These are phyloP conservation scores for Chesias legatella DNA, from an alignment of 2,888 invertebrate species.

Conservation along the genomic window DNA sequence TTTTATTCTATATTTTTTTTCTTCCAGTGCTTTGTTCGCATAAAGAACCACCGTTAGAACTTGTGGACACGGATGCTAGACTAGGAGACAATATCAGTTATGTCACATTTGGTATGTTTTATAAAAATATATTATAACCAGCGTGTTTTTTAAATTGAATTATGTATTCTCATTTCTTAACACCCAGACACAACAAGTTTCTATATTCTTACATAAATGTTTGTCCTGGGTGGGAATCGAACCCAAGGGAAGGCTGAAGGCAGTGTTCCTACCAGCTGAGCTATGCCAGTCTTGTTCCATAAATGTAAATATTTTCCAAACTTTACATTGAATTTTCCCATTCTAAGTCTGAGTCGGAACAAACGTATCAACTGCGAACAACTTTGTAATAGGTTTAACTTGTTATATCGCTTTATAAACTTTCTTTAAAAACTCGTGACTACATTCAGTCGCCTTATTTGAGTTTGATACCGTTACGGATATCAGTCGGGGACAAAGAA, in stretches of 20 bases:
- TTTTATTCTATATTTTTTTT: slow-evolving; percentile 17
- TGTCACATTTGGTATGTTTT: slow-evolving; percentile 94
- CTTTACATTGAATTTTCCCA: too few relatives aligned
- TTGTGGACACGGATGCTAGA: slow-evolving; percentile 95
- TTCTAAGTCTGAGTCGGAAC: not conserved
- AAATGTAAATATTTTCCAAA: too few relatives aligned
- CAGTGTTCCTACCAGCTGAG: too few relatives aligned
- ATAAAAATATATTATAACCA: not conserved
- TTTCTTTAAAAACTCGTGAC: slow-evolving; percentile 9
- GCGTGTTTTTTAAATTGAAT: too few relatives aligned
- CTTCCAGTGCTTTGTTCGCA: slow-evolving; percentile 90
- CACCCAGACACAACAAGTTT: too few relatives aligned
- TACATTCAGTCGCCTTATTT: slow-evolving; percentile 6
- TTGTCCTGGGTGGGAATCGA: too few relatives aligned
- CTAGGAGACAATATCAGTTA: slow-evolving; percentile 99
- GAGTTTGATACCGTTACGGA: slow-evolving; percentile 1
- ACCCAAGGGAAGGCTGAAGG: too few relatives aligned
- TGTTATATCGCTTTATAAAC: slow-evolving; percentile 4
- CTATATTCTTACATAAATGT: too few relatives aligned
- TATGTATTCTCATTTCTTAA: too few relatives aligned
- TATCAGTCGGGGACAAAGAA: not conserved
- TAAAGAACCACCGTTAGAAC: slow-evolving; percentile 97
- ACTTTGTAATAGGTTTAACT: slow-evolving; percentile 8
- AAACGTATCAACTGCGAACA: slow-evolving; percentile 1
- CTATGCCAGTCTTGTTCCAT: too few relatives aligned